phyloP scores from a whole-genome alignment of 1,140 invertebrate species.

The Campoletis sonorensis region DNA sequence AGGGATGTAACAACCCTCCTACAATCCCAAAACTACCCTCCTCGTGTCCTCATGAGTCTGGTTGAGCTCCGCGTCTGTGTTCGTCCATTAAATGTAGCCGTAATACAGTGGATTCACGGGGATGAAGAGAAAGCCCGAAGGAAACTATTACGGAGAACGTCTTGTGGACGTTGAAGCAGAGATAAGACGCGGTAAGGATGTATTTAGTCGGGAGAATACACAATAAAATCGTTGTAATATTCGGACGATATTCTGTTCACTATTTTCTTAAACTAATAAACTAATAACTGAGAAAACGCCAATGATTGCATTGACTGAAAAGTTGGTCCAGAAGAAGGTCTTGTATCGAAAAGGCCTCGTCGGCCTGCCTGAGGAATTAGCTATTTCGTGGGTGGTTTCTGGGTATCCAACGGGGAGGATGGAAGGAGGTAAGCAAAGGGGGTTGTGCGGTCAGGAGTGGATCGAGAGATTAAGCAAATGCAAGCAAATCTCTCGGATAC shows the following conservation, averaged over 20 bases:
- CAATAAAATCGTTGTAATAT: neutral
- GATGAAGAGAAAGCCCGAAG: constrained; percentile 55
- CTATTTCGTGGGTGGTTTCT: constrained; percentile 33
- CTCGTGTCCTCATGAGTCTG: neutral
- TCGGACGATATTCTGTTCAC: neutral
- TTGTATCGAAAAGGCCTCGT: neutral
- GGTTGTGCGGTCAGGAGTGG: constrained; percentile 18
- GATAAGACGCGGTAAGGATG: neutral
- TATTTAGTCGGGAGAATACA: neutral
- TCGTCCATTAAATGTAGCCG: neutral
- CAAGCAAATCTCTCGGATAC: constrained; percentile 39
- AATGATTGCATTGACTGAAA: neutral
- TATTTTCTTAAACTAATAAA: neutral
- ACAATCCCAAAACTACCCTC: constrained; percentile 2
- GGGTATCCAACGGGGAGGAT: neutral
- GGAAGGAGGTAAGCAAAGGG: neutral
- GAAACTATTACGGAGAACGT: constrained; percentile 63
- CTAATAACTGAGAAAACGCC: neutral
- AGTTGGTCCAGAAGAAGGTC: neutral
- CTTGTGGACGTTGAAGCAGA: neutral
- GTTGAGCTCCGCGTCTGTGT: neutral
- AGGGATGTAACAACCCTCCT: constrained; percentile 31
- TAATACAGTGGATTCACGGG: constrained; percentile 24
- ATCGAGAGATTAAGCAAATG: constrained; percentile 40
- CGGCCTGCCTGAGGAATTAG: constrained; percentile 1